phyloP scores from a whole-genome alignment of 2,797 vertebrate genomes.

The Lophotriccus pileatus region DNA sequence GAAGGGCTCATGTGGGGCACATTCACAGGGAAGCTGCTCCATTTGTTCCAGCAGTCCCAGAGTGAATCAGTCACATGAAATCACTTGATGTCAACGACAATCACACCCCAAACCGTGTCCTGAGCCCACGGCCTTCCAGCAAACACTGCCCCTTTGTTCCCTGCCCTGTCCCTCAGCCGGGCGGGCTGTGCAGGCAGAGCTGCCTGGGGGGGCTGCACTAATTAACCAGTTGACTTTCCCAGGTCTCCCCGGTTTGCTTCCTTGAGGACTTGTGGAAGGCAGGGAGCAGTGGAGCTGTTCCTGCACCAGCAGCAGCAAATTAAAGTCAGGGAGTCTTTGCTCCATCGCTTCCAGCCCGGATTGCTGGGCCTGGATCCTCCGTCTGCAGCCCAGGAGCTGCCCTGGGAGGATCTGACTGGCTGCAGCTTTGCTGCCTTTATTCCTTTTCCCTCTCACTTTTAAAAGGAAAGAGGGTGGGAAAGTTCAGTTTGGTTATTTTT shows the following conservation, averaged over 20 bases:
- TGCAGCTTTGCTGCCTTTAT: not conserved
- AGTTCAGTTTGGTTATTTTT: not conserved
- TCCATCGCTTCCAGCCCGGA: rapidly evolving
- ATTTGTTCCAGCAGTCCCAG: not conserved
- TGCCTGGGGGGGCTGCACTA: not conserved
- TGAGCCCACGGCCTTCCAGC: slow-evolving; percentile 1
- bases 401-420: rapidly evolving
- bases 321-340: not conserved
- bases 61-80: slow-evolving; percentile 7
- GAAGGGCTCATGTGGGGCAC: not conserved
- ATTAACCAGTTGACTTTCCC: not conserved
- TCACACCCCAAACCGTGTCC: not conserved
- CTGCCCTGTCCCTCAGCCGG: not conserved
- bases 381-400: not conserved
- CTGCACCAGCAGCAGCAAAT: not conserved
- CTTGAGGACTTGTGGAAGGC: not conserved
- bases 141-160: slow-evolving; percentile 49
- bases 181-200: not conserved
- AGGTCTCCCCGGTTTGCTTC: not conserved
- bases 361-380: not conserved
- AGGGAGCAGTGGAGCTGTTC: not conserved
- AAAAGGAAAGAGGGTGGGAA: not conserved
- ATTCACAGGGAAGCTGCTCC: not conserved
- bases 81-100: slow-evolving; percentile 26
- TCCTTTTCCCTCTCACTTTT: not conserved